Percentiles rank a stretch among this genome's conserved stretches.
These are phyloP conservation scores for Pteria penguin DNA, from an alignment of 2,888 invertebrate genomes.

Conservation along the genomic window DNA sequence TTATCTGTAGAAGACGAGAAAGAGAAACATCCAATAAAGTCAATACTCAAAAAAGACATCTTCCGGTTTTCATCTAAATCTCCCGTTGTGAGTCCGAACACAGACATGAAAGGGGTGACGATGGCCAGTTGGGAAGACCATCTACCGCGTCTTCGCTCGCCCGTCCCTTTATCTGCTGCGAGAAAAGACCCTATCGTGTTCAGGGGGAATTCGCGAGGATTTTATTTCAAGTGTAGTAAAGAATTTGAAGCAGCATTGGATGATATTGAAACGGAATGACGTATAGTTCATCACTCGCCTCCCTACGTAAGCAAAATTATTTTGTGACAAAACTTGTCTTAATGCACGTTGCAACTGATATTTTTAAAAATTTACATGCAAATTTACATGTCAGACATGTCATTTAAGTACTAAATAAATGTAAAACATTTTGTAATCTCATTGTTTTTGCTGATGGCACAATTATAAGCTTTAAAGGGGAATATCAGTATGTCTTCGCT, in stretches of 20 bases:
- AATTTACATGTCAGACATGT: too few relatives aligned
- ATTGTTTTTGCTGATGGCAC: too few relatives aligned
- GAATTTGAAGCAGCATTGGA: conserved; percentile 33
- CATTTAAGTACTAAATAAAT: too few relatives aligned
- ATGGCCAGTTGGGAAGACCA: conserved; percentile 18
- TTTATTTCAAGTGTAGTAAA: conserved; percentile 39
- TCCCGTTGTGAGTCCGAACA: neutral
- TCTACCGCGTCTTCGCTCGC: conserved; percentile 26
- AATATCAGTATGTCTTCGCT: too few relatives aligned
- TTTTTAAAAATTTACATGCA: too few relatives aligned
- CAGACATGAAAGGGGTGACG: neutral
- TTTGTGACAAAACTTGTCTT: too few relatives aligned
- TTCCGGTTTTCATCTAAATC: neutral
- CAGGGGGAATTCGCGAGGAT: conserved; percentile 8
- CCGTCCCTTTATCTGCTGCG: conserved; percentile 20
- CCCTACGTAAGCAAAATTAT: too few relatives aligned
- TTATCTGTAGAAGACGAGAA: neutral
- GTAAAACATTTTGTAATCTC: too few relatives aligned
- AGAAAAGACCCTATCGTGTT: conserved; percentile 29
- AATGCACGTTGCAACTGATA: too few relatives aligned
- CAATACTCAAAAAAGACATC: conserved; percentile 24
- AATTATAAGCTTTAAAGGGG: too few relatives aligned
- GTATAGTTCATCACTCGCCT: too few relatives aligned
- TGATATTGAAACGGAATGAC: neutral
- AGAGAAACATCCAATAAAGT: conserved; percentile 7